Base-by-base conservation (phyloP, 2,797 vertebrate genomes). In the Sebastes vulpes region DNA sequence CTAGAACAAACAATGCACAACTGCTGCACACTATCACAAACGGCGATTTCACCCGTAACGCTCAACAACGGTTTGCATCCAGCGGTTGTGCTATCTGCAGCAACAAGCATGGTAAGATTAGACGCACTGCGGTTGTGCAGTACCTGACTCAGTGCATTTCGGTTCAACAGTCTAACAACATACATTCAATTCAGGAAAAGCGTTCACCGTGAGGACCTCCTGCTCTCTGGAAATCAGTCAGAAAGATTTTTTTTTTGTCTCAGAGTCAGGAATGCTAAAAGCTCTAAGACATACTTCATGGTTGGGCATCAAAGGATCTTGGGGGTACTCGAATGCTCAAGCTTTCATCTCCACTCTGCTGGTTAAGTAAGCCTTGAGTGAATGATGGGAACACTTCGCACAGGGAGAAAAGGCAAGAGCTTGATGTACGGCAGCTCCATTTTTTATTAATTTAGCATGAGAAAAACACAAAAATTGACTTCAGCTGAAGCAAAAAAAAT, bases 241-340 rank as follows among this genome's bases (percentile, higher is more conserved):
- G 72, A 72, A 79, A 83, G 85, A 81, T 79, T 79, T 46, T 46
- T 81, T 46, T 46, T 46, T 46, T 46, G 42, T 46, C 42, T 81
- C 79, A 65, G 57, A 86, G 87, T 82, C 82, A 92, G 88, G 92
- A 93, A 92, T 81, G 81, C 87, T 89, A 75, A 93, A 84, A 92
- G 90, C 89, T 80, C 87, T 90, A 71, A 84, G 92, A 90, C 83
- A 86, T 85, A 88, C 92, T 93, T 93, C 89, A 93, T 83, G 87
- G 87, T 88, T 3, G 68, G 77, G 77, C 77, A 91, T 94, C 92
- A 93, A 92, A 93, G 89, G 81, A 77, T 72, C 72, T 64, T 35
- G 54, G 63, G 64, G 82, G 86, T 73, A 71, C 90, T 92, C 16
- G 8, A 92, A 84, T 76, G 92, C 70, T 92, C 77, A 87, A 85